Conservation (phyloP, 1,140 invertebrate genomes). For the Octopus sinensis region DNA sequence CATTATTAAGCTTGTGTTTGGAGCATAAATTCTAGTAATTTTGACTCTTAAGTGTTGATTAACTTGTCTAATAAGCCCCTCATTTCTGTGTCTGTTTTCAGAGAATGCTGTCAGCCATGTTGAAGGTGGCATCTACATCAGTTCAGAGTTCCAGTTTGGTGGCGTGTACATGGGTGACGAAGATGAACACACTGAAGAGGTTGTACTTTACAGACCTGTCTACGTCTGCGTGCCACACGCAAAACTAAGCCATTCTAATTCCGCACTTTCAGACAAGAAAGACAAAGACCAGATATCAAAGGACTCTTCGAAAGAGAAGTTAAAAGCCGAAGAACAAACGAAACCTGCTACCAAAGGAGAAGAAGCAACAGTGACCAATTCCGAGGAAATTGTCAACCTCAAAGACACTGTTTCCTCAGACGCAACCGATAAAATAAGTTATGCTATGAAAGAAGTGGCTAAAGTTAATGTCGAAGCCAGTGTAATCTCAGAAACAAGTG, state of each 20-base stretch:
- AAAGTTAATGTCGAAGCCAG: too few relatives aligned
- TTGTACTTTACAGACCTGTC: slow-evolving; percentile 68
- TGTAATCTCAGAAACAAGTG: too few relatives aligned
- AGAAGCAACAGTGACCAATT: too few relatives aligned
- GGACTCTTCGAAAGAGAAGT: too few relatives aligned
- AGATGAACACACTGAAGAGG: slow-evolving; percentile 42
- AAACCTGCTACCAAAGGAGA: too few relatives aligned
- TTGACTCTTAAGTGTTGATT: not conserved
- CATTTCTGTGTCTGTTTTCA: slow-evolving; percentile 50
- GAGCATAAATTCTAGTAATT: not conserved
- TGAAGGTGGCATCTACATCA: slow-evolving; percentile 78
- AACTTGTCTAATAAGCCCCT: not conserved
- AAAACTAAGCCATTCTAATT: not conserved
- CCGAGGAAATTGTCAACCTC: too few relatives aligned
- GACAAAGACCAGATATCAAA: not conserved
- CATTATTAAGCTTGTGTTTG: too few relatives aligned
- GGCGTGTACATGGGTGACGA: slow-evolving; percentile 76
- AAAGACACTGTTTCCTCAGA: too few relatives aligned
- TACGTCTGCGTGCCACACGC: slow-evolving; percentile 64
- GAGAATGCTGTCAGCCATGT: slow-evolving; percentile 71
- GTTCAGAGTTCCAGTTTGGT: slow-evolving; percentile 76
- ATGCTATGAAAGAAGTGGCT: too few relatives aligned
- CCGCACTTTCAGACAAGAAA: not conserved
- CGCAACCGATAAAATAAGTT: too few relatives aligned
- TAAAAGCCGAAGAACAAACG: too few relatives aligned